Conservation (phyloP, 2,888 invertebrate genomes). For the Xestoiulus laeticollis region DNA sequence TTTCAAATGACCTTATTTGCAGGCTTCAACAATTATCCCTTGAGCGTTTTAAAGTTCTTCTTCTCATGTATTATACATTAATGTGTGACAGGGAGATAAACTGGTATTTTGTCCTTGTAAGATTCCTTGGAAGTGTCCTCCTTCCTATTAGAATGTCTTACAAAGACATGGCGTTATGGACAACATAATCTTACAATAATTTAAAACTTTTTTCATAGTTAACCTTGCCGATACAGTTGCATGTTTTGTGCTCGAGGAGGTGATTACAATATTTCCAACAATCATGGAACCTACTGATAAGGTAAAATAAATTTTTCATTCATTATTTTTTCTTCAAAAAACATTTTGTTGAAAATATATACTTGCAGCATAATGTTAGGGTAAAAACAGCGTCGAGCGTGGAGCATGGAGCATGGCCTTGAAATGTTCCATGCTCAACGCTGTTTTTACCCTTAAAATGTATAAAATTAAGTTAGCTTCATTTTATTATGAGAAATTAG, state of each 20-base stretch:
- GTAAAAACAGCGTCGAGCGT: too few species aligned
- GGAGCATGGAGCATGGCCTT: too few species aligned
- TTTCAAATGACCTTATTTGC: neutral
- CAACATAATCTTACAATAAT: neutral
- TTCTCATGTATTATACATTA: neutral
- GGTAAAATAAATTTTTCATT: neutral
- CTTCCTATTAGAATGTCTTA: too few species aligned
- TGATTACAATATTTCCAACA: conserved; percentile 13
- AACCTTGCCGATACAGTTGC: conserved; percentile 27
- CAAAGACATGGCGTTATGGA: neutral
- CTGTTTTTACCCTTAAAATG: too few species aligned
- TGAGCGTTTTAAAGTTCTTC: neutral
- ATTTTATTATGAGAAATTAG: too few species aligned
- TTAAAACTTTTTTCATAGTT: neutral
- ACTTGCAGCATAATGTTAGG: too few species aligned
- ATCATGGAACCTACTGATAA: conserved; percentile 46
- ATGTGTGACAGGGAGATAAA: neutral
- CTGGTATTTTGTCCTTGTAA: neutral
- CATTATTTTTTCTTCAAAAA: too few species aligned
- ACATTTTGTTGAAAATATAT: too few species aligned
- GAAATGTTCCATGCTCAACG: too few species aligned
- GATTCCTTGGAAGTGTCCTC: neutral
- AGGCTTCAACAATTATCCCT: neutral
- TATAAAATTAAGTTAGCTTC: too few species aligned
- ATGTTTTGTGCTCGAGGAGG: conserved; percentile 21